Base-by-base conservation (phyloP, 2,797 vertebrate genomes). In the Pelodytes ibericus region DNA sequence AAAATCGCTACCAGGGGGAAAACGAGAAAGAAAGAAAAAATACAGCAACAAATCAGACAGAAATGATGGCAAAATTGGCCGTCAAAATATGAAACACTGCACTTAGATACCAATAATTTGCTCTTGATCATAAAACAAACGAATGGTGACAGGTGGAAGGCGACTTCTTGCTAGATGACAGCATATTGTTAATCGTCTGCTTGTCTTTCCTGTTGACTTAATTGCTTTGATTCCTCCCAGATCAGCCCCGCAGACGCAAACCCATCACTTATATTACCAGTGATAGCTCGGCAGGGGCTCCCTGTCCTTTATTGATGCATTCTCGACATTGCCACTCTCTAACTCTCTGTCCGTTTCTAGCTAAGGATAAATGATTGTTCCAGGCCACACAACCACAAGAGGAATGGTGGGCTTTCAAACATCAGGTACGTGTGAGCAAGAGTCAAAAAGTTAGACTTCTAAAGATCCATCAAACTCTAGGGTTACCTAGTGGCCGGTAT, bases 41-140 rank as follows among this genome's bases (percentile, higher is more conserved):
- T 3, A 31, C 16, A 73, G n/a, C n/a, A n/a, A n/a, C n/a, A n/a
- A n/a, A 39, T 64, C 36, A 39, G 24, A n/a, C 57, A n/a, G 2
- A 53, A 57, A 26, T 39, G 10, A 57, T 58, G 24, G 22, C 15
- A 61, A 71, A 27, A n/a, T 5, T 22, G 10, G 11, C 31, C 36
- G 27, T 62, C 41, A 56, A 15, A 24, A 24, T 20, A 36, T 56
- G n/a, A 53, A 25, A 36, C 9, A 11, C 44, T n/a, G 22, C 8
- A 25, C 29, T 62, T 16, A 16, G 49, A 57, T 62, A 64, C 44
- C 60, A 64, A 56, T 73, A 31, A 20, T 73, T 26, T n/a, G 20
- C 47, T 51, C 36, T 3, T 4, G 29, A 59, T 72, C 29, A 0
- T 39, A 80, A 74, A 0, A n/a, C 7, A 57, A 74, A 49, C 41